A percentile compares a stretch with the other conserved stretches of the same genome.
phyloP scores from a whole-genome alignment of 2,113 vertebrate species.

The Sylvia atricapilla region DNA sequence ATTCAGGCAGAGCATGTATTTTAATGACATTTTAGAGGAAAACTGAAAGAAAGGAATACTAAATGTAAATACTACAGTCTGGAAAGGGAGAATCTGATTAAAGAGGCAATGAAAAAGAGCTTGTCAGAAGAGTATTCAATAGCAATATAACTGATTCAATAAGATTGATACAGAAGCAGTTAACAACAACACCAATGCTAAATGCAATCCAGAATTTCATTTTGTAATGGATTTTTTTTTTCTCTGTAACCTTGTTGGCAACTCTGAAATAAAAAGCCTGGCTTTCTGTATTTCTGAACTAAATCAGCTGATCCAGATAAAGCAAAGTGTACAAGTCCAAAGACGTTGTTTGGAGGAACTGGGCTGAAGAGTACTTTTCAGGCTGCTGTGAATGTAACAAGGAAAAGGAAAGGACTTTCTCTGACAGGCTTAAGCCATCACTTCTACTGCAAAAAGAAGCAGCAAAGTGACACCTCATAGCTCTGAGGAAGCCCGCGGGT shows the following conservation, averaged over 20 bases:
- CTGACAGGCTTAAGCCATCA: not conserved
- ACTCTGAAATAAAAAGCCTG: slow-evolving; percentile 41
- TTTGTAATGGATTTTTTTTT: not conserved
- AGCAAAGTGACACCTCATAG: not conserved
- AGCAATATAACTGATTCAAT: not conserved
- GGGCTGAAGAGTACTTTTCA: not conserved
- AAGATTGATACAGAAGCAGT: not conserved
- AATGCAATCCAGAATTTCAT: not conserved
- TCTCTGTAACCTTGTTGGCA: not conserved
- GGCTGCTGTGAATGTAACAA: not conserved
- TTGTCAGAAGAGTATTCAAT: not conserved
- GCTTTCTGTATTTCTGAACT: not conserved
- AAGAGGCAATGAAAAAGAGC: not conserved
- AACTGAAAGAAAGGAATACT: not conserved
- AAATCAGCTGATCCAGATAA: not conserved
- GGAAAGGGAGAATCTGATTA: not conserved
- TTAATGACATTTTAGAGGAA: not conserved
- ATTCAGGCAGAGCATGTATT: rapidly evolving
- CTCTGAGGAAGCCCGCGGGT: not conserved
- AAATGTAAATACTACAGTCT: not conserved
- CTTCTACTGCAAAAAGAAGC: not conserved
- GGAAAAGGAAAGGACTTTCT: not conserved
- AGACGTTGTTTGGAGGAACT: not conserved
- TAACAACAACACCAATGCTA: not conserved
- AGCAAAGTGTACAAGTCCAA: not conserved